Conservation (phyloP, 2,888 invertebrate species). For the Physocephala rufipes region DNA sequence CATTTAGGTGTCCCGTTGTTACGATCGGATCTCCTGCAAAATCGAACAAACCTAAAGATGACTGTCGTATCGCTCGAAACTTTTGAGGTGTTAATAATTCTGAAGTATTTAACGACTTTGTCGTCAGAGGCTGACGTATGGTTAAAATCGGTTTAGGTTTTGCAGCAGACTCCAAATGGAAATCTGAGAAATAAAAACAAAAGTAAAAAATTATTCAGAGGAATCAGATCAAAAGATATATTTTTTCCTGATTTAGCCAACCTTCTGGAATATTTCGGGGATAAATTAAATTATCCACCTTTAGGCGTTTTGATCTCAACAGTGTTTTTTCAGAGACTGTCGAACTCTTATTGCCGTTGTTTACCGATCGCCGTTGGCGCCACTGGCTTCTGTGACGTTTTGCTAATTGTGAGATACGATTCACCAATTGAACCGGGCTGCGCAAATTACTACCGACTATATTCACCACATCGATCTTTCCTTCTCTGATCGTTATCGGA, state of each 20-base stretch:
- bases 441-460: conserved; percentile 47
- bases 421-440: conserved; percentile 54
- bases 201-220: neutral
- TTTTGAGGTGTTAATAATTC: conserved; percentile 48
- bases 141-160: conserved; percentile 43
- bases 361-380: conserved; percentile 42
- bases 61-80: conserved; percentile 34
- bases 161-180: conserved; percentile 43
- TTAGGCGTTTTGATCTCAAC: conserved; percentile 39
- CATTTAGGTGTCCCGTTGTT: conserved; percentile 39
- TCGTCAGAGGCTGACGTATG: conserved; percentile 46
- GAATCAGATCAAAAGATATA: conserved; percentile 21
- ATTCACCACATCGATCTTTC: conserved; percentile 48
- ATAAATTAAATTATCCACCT: conserved; percentile 54
- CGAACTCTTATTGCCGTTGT: neutral
- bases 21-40: conserved; percentile 32
- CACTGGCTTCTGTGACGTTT: conserved; percentile 36
- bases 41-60: conserved; percentile 35
- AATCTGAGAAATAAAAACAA: conserved; percentile 43
- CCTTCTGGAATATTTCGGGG: conserved; percentile 53
- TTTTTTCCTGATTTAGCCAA: conserved; percentile 39
- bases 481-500: conserved; percentile 43
- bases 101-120: conserved; percentile 48
- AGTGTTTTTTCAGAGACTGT: neutral
- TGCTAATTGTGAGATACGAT: conserved; percentile 47